Evolutionary conservation across 64 coral and sea anemone genomes (phyloP).

Genomic region (Anthopleura sola): DNA sequence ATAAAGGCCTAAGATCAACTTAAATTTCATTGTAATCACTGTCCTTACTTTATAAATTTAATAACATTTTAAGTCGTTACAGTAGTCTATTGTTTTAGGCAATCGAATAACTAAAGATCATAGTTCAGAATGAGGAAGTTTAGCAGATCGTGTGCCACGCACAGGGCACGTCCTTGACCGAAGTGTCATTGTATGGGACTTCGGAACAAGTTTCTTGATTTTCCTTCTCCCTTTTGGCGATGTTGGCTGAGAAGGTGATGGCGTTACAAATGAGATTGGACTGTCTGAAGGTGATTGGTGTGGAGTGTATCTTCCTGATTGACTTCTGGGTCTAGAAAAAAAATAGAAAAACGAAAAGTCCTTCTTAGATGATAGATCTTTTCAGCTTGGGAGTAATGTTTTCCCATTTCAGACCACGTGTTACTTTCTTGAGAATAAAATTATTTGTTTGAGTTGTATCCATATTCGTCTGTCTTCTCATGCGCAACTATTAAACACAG

Average conservation of each 20-base stretch:
- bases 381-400: too few species aligned
- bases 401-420: too few species aligned
- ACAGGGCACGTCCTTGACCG: slow-evolving; percentile 57
- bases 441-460: too few species aligned
- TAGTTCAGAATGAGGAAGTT: slow-evolving; percentile 43
- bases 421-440: too few species aligned
- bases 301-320: slow-evolving; percentile 45
- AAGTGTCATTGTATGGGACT: slow-evolving; percentile 86
- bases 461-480: too few species aligned
- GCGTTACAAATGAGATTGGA: slow-evolving; percentile 89
- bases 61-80: too few species aligned
- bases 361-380: too few species aligned
- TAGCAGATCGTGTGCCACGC: slow-evolving; percentile 69
- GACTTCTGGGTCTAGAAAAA: slow-evolving; percentile 16
- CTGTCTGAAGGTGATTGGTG: slow-evolving; percentile 95
- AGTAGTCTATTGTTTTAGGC: too few species aligned
- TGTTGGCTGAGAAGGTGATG: slow-evolving; percentile 13
- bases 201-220: slow-evolving; percentile 13
- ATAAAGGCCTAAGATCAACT: too few species aligned
- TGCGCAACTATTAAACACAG: too few species aligned
- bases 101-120: background rate
- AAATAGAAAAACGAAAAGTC: background rate
- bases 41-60: too few species aligned
- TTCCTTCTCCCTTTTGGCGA: slow-evolving; percentile 51
- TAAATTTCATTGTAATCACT: too few species aligned